These are phyloP conservation scores for Tethya wilhelma DNA, from an alignment of 37 sponge, comb jelly and placozoan genomes.

Conservation along the genomic window DNA sequence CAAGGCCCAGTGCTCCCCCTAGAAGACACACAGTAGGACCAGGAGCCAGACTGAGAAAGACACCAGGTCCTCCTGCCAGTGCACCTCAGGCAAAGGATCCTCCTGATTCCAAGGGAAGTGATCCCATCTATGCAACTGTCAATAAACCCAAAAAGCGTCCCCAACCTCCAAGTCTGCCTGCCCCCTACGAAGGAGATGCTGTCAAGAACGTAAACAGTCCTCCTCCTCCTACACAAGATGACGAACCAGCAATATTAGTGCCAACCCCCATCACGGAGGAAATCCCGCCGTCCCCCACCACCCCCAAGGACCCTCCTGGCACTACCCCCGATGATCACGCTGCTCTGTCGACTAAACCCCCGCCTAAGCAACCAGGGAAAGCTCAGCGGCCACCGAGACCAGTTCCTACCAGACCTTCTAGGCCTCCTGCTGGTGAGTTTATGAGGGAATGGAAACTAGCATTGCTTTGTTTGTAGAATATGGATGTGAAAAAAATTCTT, in stretches of 20 bases:
- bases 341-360: not conserved
- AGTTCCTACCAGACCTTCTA: slow-evolving; percentile 29
- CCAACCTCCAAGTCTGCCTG: slow-evolving; percentile 15
- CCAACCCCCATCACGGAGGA: not conserved
- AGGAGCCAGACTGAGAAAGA: not conserved
- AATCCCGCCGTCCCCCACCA: too few species aligned
- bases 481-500: not conserved
- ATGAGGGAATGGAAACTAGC: not conserved
- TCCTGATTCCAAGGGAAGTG: not conserved
- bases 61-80: slow-evolving; percentile 1
- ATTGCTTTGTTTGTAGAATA: not conserved
- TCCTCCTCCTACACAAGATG: too few species aligned
- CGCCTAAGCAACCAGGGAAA: not conserved
- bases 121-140: slow-evolving; percentile 7
- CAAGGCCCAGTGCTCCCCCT: not conserved
- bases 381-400: not conserved
- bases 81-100: too few species aligned
- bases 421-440: slow-evolving; percentile 27
- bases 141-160: not conserved
- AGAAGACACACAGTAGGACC: not conserved
- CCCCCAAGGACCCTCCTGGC: too few species aligned
- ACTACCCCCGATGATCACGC: not conserved
- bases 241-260: too few species aligned
- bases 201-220: not conserved
- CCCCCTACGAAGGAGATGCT: slow-evolving; percentile 17